phyloP scores from a whole-genome alignment of 2,797 vertebrate genomes.

The Scolopax bukidnonensis region DNA sequence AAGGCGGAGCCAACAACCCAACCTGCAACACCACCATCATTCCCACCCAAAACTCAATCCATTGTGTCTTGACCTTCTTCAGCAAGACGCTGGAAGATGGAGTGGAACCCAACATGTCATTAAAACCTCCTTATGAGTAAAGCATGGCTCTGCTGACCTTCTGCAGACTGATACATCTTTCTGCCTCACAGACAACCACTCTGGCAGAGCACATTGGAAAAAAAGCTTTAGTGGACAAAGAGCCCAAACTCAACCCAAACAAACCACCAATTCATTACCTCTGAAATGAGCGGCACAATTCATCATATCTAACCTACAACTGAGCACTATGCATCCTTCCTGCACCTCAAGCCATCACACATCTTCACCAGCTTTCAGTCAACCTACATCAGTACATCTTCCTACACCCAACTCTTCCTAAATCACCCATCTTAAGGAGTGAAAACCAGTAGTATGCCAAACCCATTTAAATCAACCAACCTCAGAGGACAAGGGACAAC shows the following conservation, averaged over 20 bases:
- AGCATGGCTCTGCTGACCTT: neutral
- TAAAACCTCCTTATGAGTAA: neutral
- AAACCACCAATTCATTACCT: rapidly evolving
- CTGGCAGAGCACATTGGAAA: neutral
- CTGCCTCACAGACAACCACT: neutral
- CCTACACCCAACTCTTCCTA: neutral
- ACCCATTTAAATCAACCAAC: neutral
- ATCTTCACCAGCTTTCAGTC: neutral
- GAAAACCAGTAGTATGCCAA: neutral
- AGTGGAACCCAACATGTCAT: rapidly evolving
- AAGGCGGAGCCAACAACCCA: neutral
- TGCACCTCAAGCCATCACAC: neutral
- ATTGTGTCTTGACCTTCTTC: neutral
- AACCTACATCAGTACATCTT: neutral
- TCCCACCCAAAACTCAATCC: neutral
- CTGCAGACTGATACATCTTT: neutral
- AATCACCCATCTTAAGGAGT: neutral
- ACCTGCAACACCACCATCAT: neutral
- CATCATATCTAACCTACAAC: neutral
- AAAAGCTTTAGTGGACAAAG: rapidly evolving
- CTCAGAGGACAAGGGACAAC: neutral
- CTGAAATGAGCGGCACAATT: rapidly evolving
- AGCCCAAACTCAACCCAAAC: neutral
- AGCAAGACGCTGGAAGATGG: neutral
- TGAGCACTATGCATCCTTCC: rapidly evolving